Conservation (phyloP, 2,113 vertebrate species). For the Pedionomus torquatus region DNA sequence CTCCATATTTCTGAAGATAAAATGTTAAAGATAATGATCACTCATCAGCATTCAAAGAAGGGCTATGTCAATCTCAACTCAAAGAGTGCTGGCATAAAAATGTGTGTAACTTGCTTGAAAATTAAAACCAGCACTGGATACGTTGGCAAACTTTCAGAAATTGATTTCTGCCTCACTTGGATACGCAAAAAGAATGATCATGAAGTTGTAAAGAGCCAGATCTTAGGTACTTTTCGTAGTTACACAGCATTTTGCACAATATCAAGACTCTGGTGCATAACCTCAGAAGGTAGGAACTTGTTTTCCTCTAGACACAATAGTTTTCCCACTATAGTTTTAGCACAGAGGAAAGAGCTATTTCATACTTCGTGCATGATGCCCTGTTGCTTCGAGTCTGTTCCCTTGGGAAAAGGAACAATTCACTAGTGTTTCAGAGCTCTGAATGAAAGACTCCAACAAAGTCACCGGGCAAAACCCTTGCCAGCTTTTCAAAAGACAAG, state of each 20-base stretch:
- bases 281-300: not conserved
- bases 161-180: not conserved
- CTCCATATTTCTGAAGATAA: not conserved
- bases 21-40: not conserved
- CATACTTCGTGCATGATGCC: not conserved
- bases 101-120: not conserved
- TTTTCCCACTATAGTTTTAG: not conserved
- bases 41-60: not conserved
- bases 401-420: not conserved
- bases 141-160: not conserved
- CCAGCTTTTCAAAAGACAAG: not conserved
- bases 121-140: not conserved
- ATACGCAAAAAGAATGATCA: not conserved
- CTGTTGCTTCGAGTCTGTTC: not conserved
- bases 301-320: not conserved
- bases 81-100: not conserved
- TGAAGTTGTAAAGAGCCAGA: not conserved
- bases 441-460: not conserved
- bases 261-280: not conserved
- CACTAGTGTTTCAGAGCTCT: not conserved
- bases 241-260: not conserved
- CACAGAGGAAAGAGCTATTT: not conserved
- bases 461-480: not conserved
- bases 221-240: not conserved
- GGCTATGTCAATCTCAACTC: not conserved